These are phyloP conservation scores for Herpailurus yagouaroundi DNA, from an alignment of 2,113 vertebrate genomes.

Conservation along the genomic window DNA sequence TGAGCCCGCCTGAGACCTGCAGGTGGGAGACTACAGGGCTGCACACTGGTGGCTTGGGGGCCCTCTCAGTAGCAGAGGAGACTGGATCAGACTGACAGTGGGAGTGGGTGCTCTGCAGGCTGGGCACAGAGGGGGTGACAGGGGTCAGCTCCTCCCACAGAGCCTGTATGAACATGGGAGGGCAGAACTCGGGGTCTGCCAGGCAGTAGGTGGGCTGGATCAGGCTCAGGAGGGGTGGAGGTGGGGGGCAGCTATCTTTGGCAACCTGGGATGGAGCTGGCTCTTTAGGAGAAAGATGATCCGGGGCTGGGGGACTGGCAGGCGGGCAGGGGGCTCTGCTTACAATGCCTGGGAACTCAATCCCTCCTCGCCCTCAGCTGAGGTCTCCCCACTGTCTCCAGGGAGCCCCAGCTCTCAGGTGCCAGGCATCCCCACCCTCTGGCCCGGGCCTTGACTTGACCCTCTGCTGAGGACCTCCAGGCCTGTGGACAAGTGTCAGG, in stretches of 20 bases:
- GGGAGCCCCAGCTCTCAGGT: neutral
- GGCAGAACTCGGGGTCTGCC: neutral
- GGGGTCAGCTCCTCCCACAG: neutral
- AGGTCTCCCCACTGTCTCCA: neutral
- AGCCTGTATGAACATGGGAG: neutral
- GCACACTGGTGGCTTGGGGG: neutral
- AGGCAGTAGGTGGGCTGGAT: neutral
- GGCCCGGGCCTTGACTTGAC: neutral
- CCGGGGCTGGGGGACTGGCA: neutral
- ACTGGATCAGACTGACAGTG: neutral
- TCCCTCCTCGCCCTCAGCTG: neutral
- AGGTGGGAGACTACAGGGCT: neutral
- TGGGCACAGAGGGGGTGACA: neutral
- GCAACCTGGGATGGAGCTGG: neutral
- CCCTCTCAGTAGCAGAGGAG: constrained; percentile 12
- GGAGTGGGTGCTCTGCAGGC: neutral
- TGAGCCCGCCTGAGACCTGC: neutral
- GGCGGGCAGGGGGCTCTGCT: constrained; percentile 48
- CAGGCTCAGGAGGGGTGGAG: neutral
- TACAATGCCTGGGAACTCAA: constrained; percentile 36
- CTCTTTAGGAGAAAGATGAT: constrained; percentile 68
- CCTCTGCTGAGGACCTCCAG: neutral
- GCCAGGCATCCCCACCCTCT: neutral
- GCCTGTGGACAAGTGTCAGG: neutral
- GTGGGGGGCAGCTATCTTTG: neutral